Evolutionary conservation across 2,113 vertebrate species (phyloP).

Genomic region (Lampris incognitus): DNA sequence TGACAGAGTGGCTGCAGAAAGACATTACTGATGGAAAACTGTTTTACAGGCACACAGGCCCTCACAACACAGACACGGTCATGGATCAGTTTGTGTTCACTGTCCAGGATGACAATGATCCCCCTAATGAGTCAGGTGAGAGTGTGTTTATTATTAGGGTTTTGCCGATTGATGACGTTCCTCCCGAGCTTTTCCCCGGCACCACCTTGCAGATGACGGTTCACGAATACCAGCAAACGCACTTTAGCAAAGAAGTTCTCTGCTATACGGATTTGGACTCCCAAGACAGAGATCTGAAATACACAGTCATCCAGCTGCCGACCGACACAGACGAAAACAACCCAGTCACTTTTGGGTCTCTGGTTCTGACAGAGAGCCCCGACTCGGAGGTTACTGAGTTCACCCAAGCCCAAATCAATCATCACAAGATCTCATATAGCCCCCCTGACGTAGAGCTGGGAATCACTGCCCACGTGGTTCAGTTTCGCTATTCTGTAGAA

Average conservation of each 20-base stretch:
- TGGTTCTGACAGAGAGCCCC: conserved; percentile 90
- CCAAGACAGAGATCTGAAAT: conserved; percentile 90
- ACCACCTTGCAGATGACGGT: conserved; percentile 90
- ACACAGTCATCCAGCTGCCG: conserved; percentile 87
- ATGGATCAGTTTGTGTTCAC: conserved; percentile 90
- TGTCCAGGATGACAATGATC: conserved; percentile 94
- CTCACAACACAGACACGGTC: conserved; percentile 86
- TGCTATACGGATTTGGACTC: conserved; percentile 93
- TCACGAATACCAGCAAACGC: conserved; percentile 90
- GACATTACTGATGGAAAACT: conserved; percentile 90
- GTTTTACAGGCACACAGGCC: conserved; percentile 89
- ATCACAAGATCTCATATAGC: conserved; percentile 91
- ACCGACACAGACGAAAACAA: conserved; percentile 90
- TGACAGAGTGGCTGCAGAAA: conserved; percentile 90
- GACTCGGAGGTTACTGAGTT: conserved; percentile 87
- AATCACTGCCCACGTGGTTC: conserved; percentile 89
- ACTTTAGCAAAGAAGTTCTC: conserved; percentile 88
- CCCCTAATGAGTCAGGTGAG: conserved; percentile 89
- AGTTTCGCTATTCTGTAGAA: conserved; percentile 91
- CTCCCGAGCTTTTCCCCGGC: conserved; percentile 87
- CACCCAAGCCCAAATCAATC: conserved; percentile 96
- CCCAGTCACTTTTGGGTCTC: conserved; percentile 81
- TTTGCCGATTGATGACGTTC: conserved; percentile 89
- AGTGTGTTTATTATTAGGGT: conserved; percentile 86
- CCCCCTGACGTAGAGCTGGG: conserved; percentile 91